A percentile compares a stretch with the other conserved stretches of the same genome.
phyloP scores from a whole-genome alignment of 2,113 vertebrate species.

The Trogon melanurus region DNA sequence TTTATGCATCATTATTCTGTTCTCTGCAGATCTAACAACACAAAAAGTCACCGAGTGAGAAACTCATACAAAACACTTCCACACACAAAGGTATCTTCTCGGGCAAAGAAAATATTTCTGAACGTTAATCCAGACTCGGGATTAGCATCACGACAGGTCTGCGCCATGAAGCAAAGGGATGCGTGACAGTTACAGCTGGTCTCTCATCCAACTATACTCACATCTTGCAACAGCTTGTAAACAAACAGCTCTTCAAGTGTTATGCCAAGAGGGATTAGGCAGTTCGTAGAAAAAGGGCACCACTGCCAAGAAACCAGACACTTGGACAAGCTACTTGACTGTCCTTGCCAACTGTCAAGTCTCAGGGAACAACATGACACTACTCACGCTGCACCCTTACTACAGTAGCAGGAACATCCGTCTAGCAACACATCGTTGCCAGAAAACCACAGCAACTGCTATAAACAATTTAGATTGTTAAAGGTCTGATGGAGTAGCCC shows the following conservation, averaged over 20 bases:
- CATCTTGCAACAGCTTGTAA: not conserved
- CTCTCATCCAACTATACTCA: not conserved
- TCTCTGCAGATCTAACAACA: conserved; percentile 85
- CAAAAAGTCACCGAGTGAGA: not conserved
- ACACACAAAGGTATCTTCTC: not conserved
- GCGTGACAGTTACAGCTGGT: not conserved
- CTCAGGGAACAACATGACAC: not conserved
- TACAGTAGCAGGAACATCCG: not conserved
- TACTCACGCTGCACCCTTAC: not conserved
- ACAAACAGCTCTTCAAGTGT: not conserved
- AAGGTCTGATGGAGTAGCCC: not conserved
- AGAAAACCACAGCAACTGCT: not conserved
- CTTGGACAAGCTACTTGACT: not conserved
- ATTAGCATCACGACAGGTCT: not conserved
- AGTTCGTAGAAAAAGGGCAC: not conserved
- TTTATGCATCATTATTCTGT: conserved; percentile 93
- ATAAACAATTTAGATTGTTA: not conserved
- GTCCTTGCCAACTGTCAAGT: not conserved
- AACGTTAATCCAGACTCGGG: not conserved
- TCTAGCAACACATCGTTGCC: not conserved
- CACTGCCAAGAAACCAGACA: conserved; percentile 5
- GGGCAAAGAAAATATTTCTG: not conserved
- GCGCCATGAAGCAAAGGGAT: not conserved
- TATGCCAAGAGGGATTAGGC: not conserved
- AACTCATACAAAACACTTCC: not conserved